Base-by-base conservation (phyloP, 2,797 vertebrate genomes). In the Tokudaia muenninki region DNA sequence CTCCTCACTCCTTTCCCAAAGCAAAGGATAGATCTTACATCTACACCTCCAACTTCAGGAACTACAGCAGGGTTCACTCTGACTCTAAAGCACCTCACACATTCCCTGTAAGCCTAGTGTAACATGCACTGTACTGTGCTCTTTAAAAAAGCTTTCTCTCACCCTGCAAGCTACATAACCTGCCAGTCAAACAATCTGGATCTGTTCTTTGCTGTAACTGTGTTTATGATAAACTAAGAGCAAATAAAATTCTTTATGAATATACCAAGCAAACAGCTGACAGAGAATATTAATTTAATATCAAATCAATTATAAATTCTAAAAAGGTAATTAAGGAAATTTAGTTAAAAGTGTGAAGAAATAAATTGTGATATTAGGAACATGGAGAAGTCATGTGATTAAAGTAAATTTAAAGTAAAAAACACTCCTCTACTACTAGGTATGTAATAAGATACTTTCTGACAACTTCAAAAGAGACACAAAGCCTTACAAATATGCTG, bases 401-500 rank as follows among this genome's bases (percentile, higher is more conserved):
- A 97, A 41, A 41, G 41, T 41, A 41, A 80, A 90, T 72, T 57
- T 93, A 67, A 14, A 61, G 94, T 59, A 77, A 75, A 75, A 89
- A 41, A 67, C 80, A 96, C 70, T 93, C 37, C 59, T 21, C 59
- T 91, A 91, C 44, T 84, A 59, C 26, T 86, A 95, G 82, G 55
- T 87, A 96, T 86, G n/a, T 95, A 96, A 65, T 87, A 97, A 92
- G 70, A 90, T 81, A 41, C 37, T 87, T 94, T 94, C 65, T 90
- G 65, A 96, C 37, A 65, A 96, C 94, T 94, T 97, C 93, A 98
- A 97, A 94, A 97, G 83, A 96, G 90, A 88, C 37, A 86, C 19
- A 94, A 95, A 95, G 31, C 24, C 77, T 92, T 96, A 93, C 92
- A 97, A 97, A 97, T 91, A 97, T 14, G 57, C 80, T 96, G 89